Conservation (phyloP, 2,113 vertebrate genomes). For the Callospermophilus lateralis region DNA sequence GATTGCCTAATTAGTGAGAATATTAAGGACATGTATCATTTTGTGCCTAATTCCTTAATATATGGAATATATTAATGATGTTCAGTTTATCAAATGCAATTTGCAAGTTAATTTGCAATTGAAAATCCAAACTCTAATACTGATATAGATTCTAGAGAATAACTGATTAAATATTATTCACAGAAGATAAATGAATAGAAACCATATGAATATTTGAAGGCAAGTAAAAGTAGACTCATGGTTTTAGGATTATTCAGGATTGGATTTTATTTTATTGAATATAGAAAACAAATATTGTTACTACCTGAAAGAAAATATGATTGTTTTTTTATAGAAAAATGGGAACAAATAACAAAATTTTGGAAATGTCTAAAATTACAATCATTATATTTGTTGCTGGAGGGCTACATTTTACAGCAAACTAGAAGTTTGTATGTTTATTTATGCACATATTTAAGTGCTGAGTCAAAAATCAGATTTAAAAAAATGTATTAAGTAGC, state of each 20-base stretch:
- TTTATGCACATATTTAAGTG: neutral
- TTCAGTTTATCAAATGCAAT: constrained; percentile 15
- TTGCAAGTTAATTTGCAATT: constrained; percentile 2
- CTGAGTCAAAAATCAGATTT: neutral
- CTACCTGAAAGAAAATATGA: neutral
- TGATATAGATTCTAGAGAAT: neutral
- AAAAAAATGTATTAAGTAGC: neutral
- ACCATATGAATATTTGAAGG: neutral
- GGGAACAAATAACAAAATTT: constrained; percentile 46
- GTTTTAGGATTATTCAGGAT: neutral
- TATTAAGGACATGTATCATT: neutral
- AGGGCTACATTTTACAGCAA: neutral
- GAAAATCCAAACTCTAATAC: neutral
- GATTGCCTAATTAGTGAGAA: neutral
- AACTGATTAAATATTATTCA: constrained; percentile 28
- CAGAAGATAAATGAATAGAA: constrained; percentile 17
- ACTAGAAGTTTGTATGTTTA: neutral
- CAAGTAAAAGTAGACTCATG: neutral
- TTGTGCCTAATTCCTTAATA: constrained; percentile 46
- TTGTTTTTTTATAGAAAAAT: neutral
- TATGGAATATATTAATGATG: neutral
- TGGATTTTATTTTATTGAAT: constrained; percentile 51
- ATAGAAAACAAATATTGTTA: constrained; percentile 38
- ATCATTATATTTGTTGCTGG: neutral
- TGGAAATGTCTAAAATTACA: constrained; percentile 31